Evolutionary conservation across 2,888 invertebrate genomes (phyloP).

Genomic region (Dynastes tityus): DNA sequence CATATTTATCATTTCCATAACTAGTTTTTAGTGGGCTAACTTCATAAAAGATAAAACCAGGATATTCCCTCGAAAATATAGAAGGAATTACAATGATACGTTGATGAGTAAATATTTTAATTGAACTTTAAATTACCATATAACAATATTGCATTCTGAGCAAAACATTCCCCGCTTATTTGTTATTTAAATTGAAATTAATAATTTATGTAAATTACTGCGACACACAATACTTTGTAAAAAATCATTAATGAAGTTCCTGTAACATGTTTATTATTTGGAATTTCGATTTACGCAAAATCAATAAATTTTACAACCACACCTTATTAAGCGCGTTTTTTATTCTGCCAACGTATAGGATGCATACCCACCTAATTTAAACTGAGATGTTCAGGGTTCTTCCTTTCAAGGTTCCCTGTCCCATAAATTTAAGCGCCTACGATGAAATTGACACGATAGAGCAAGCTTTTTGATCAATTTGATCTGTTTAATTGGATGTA

Average conservation of each 20-base stretch:
- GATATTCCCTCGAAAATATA: too few species aligned
- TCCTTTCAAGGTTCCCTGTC: conserved; percentile 5
- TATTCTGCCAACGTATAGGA: background rate
- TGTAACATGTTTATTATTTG: background rate
- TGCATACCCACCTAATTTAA: conserved; percentile 24
- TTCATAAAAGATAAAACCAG: too few species aligned
- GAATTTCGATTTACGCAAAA: conserved; percentile 26
- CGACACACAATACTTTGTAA: background rate
- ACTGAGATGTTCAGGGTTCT: conserved; percentile 29
- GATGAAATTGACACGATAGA: background rate
- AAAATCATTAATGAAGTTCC: background rate
- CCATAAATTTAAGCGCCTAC: conserved; percentile 41
- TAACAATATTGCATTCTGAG: too few species aligned
- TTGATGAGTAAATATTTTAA: too few species aligned
- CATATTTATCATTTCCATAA: too few species aligned
- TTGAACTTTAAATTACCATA: too few species aligned
- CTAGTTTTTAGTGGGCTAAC: too few species aligned
- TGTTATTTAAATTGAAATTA: too few species aligned
- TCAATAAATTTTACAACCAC: conserved; percentile 31
- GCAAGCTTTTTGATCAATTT: background rate
- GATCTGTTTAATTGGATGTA: background rate
- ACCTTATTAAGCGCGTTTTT: conserved; percentile 18
- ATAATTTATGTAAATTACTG: background rate
- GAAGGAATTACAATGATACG: too few species aligned
- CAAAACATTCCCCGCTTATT: too few species aligned